These are phyloP conservation scores for Peromyscus maniculatus DNA, from an alignment of 2,113 vertebrate species.

Conservation along the genomic window DNA sequence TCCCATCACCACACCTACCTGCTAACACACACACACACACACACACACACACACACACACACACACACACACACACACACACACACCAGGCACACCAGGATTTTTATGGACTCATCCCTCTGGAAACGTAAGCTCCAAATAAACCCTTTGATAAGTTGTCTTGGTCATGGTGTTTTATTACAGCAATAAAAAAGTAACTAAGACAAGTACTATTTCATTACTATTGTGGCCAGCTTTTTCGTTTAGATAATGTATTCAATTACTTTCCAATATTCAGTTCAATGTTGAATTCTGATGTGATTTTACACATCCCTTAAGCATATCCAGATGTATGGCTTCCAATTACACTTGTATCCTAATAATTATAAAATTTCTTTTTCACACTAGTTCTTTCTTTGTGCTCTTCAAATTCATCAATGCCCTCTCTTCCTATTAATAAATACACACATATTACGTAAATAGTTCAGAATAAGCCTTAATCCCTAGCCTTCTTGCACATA, in stretches of 20 bases:
- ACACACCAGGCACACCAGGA: background rate
- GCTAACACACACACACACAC: background rate
- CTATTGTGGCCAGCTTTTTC: background rate
- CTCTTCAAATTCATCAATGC: background rate
- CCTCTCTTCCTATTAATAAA: background rate
- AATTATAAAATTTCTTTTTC: constrained; percentile 42
- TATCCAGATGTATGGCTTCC: background rate
- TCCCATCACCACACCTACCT: background rate
- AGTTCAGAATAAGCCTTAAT: background rate
- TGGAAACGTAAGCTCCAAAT: background rate
- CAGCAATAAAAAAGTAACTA: background rate
- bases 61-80: background rate
- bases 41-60: background rate
- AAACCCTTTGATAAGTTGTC: background rate
- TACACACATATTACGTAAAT: background rate
- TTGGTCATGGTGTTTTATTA: background rate
- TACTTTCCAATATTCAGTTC: constrained; percentile 29
- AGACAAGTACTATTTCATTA: background rate
- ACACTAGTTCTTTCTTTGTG: background rate
- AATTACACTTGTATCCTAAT: background rate
- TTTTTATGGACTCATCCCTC: background rate
- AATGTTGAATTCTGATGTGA: background rate
- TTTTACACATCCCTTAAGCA: background rate
- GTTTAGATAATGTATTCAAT: constrained; percentile 33
- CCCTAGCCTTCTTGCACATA: background rate